phyloP scores from a whole-genome alignment of 2,113 vertebrate species.

The Pyrgilauda ruficollis region DNA sequence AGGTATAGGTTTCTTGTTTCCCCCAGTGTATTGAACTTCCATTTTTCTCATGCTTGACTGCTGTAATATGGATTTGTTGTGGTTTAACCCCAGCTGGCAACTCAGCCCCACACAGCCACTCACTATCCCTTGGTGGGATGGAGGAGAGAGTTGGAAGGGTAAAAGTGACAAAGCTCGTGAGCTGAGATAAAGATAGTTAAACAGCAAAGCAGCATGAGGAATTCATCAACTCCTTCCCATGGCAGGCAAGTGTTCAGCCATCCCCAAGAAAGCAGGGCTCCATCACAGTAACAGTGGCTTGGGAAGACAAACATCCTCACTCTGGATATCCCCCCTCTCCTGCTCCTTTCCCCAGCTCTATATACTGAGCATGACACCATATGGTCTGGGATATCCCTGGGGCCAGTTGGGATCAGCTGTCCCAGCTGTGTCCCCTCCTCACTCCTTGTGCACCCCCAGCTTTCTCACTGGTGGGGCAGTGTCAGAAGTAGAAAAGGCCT shows the following conservation, averaged over 20 bases:
- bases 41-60: background rate
- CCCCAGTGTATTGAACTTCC: background rate
- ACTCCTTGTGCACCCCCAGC: background rate
- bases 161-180: background rate
- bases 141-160: background rate
- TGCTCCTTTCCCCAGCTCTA: background rate
- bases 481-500: background rate
- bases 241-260: background rate
- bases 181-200: background rate
- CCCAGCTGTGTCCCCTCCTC: background rate
- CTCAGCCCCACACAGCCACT: background rate
- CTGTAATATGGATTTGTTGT: background rate
- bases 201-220: background rate
- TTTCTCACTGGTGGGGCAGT: background rate
- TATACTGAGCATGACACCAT: background rate
- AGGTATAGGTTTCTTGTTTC: background rate
- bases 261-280: background rate
- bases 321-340: fast-evolving
- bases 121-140: background rate
- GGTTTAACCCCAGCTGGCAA: background rate
- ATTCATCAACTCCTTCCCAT: background rate
- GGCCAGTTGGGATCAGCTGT: background rate
- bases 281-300: background rate
- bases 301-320: background rate
- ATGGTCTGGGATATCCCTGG: background rate